Conservation (phyloP, 2,797 vertebrate species). For the Protosalanx chinensis region DNA sequence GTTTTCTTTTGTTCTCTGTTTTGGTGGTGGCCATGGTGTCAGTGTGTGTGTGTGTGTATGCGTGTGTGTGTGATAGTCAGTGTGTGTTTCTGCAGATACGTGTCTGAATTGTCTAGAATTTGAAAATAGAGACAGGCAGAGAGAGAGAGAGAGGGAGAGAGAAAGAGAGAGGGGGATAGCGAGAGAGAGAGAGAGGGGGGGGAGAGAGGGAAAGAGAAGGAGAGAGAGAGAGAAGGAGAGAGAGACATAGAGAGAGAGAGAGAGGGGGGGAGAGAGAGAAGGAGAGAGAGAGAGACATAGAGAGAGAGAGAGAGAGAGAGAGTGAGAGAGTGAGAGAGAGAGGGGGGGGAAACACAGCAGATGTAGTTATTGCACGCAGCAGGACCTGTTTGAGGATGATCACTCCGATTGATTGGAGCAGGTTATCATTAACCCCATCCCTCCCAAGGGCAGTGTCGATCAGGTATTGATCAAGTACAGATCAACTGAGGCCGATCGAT, state of each 20-base stretch:
- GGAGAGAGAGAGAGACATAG: too few relatives aligned
- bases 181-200: background rate
- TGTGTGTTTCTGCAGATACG: background rate
- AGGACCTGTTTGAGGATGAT: conserved; percentile 38
- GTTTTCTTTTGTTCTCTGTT: conserved; percentile 35
- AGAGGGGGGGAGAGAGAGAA: background rate
- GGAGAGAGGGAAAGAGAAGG: too few relatives aligned
- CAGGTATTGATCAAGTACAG: conserved; percentile 64
- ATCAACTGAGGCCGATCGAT: conserved; percentile 41
- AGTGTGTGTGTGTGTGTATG: conserved; percentile 25
- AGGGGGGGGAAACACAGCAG: background rate
- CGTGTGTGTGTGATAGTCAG: conserved; percentile 19
- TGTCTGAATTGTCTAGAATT: background rate
- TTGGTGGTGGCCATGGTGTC: conserved; percentile 22
- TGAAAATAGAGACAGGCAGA: background rate
- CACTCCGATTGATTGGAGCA: conserved; percentile 55
- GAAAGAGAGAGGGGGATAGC: background rate
- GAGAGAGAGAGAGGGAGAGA: background rate
- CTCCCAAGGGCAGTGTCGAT: conserved; percentile 57
- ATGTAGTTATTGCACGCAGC: conserved; percentile 29
- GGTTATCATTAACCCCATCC: conserved; percentile 57
- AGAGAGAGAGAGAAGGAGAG: background rate
- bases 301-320: background rate
- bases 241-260: background rate
- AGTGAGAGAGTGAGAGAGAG: conserved; percentile 5